Conservation (phyloP, 2,113 vertebrate species). For the Gadus macrocephalus region DNA sequence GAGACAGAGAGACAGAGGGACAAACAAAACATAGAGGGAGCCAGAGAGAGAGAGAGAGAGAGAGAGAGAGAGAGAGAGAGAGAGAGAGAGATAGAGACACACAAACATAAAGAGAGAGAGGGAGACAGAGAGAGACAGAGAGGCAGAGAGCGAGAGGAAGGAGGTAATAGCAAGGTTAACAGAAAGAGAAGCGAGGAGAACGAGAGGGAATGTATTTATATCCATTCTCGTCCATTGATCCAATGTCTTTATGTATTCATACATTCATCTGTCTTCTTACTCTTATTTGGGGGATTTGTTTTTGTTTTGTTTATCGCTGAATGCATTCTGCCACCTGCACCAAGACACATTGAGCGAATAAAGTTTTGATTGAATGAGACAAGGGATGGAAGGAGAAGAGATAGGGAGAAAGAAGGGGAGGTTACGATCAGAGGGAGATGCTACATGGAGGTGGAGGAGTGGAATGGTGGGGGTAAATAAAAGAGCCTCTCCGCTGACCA, state of each 20-base stretch:
- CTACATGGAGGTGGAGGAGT: slow-evolving; percentile 24
- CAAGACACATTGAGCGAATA: slow-evolving; percentile 7
- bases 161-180: no score
- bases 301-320: neutral
- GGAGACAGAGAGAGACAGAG: no score
- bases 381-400: slow-evolving; percentile 19
- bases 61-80: neutral
- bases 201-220: neutral
- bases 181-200: no score
- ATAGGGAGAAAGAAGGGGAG: slow-evolving; percentile 15
- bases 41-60: no score
- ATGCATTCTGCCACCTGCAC: slow-evolving; percentile 5
- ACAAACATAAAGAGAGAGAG: no score
- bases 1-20: neutral
- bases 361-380: neutral
- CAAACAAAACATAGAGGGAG: no score
- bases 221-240: no score
- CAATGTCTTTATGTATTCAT: no score
- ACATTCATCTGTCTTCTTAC: no score
- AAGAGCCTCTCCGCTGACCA: slow-evolving; percentile 51
- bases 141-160: no score
- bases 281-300: neutral
- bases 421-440: slow-evolving; percentile 25
- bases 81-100: no score
- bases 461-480: slow-evolving; percentile 22